phyloP scores from a whole-genome alignment of 1,140 invertebrate genomes.

The Scaptomyza hsui region DNA sequence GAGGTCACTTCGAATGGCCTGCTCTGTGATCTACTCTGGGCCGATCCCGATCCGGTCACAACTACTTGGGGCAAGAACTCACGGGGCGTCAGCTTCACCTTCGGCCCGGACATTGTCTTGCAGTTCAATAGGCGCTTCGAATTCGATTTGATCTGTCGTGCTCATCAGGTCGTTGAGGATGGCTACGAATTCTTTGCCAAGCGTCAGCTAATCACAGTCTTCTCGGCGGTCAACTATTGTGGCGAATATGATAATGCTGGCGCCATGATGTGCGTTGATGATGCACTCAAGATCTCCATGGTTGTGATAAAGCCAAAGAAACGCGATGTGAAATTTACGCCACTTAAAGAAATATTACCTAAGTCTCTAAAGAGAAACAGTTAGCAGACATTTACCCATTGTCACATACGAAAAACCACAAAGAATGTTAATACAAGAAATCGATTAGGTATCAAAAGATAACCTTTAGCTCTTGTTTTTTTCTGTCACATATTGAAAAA shows the following conservation, averaged over 20 bases:
- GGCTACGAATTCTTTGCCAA: conserved; percentile 99
- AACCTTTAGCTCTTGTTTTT: no score
- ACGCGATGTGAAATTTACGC: neutral
- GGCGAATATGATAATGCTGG: conserved; percentile 98
- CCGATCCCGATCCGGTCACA: conserved; percentile 95
- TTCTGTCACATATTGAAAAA: no score
- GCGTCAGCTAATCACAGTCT: conserved; percentile 97
- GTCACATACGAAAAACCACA: no score
- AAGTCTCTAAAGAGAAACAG: no score
- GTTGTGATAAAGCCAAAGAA: conserved; percentile 85
- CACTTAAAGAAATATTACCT: no score
- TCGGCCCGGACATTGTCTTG: conserved; percentile 95
- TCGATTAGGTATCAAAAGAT: no score
- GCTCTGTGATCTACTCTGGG: conserved; percentile 97
- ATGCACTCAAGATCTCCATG: conserved; percentile 98
- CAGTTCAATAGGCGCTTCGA: conserved; percentile 97
- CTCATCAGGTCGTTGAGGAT: conserved; percentile 98
- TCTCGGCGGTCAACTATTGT: conserved; percentile 88
- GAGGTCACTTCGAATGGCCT: conserved; percentile 96
- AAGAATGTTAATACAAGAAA: no score
- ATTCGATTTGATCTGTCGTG: conserved; percentile 97
- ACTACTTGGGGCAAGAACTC: conserved; percentile 97
- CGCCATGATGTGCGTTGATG: conserved; percentile 99
- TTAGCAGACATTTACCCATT: no score
- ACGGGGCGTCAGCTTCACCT: conserved; percentile 96